Base-by-base conservation (phyloP, 2,797 vertebrate species). In the Parauchenoglanis ngamensis region DNA sequence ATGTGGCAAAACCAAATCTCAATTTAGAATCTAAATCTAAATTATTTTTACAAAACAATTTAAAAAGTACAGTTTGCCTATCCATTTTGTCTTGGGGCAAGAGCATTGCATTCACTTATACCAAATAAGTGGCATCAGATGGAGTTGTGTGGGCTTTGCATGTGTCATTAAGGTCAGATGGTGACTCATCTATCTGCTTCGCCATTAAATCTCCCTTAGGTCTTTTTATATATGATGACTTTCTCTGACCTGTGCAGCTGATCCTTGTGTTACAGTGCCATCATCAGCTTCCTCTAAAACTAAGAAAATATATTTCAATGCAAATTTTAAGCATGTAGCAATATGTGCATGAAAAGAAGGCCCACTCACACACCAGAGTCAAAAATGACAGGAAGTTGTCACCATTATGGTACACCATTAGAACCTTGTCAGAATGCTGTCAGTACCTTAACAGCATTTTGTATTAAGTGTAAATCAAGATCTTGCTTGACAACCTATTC, bases 251-350 rank as follows among this genome's bases (percentile, higher is more conserved):
- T 59, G 13, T 44, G 61, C 56, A 44, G 21, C 56, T 44, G 78
- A 56, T 80, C 23, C 54, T 79, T 59, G 56, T 59, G 77, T 31
- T 79, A 79, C 19, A 79, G 54, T 79, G 56, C 78, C 78, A 80
- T 61, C 78, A 80, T 61, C 35, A 80, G 78, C 25, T 61, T 56
- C 7, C 75, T 78, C 15, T 78, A 56, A 78, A 21, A 35, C 57
- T 6, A n/a, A 78, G 40, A 61, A 52, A 63, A 77, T 11, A 3
- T 31, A 65, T 67, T 28, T 79, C 1, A 46, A 8, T 13, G 35
- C 25, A 28, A 54, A 77, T 31, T 4, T n/a, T 77, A 3, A n/a
- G 12, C 72, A 75, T 23, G 11, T 23, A 49, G 11, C 46, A 75
- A 49, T 75, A 11, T 11, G 11, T 73, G 70, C 21, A 49, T 52